Base-by-base conservation (phyloP, 2,113 vertebrate species). In the Chaenocephalus aceratus region DNA sequence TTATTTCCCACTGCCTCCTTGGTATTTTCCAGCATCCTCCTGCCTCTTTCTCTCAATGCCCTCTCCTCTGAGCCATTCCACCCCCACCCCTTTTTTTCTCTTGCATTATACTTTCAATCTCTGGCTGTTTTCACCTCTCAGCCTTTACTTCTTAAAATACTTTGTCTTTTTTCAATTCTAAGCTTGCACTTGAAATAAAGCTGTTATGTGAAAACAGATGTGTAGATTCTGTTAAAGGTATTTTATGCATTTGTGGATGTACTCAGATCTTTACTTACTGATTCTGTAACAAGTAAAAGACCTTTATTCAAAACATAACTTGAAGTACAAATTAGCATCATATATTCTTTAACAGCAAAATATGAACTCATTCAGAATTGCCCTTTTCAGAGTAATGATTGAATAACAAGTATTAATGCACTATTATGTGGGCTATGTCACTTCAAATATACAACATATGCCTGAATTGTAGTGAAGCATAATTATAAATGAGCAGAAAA, bases 1-100 rank as follows among this genome's bases (percentile, higher is more conserved):
- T 53, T 83, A 48, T 60, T 85, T 52, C 54, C 46, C 54, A 36
- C 51, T 1, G 14, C 77, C 64, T 80, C 44, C 23, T 48, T 58
- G 49, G 0, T 21, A 62, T 70, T 51, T 76, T 65, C 61, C 61
- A 36, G 65, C 77, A 69, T 84, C 82, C 58, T 75, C 41, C 58
- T 77, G 58, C 16, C 23, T 68, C 65, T 73, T 61, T 66, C 16
- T 44, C 62, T 63, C 16, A 14, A 57, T 74, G 58, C 60, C 69
- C 73, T 84, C 79, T 77, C 23, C 77, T 85, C 74, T 58, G 49
- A 76, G 81, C 73, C 53, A 30, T 53, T 73, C 48, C 61, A 36
- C 41, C 41, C 46, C 59, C 8, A 14, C n/a, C n/a, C 63, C 3
- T 16, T 4, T 15, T 34, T 85, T 23, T 26, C 41, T 72, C 15